A percentile compares a stretch with the other conserved stretches of the same genome.
These are phyloP conservation scores for Cremastinae sp. DNA, from an alignment of 2,888 invertebrate species.

Conservation along the genomic window DNA sequence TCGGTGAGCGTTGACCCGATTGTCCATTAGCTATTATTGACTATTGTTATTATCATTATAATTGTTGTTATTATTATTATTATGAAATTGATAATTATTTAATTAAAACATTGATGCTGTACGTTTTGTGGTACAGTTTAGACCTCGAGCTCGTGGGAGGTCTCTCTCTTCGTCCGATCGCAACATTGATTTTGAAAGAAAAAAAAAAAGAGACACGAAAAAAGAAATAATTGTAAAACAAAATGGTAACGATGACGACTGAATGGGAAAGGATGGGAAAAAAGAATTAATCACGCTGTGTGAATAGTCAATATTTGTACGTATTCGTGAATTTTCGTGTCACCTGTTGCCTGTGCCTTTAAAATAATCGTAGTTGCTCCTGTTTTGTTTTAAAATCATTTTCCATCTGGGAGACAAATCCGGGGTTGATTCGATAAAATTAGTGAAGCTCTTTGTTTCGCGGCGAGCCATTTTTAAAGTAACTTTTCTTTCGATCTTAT, in stretches of 20 bases:
- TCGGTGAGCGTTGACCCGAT: slow-evolving; percentile 50
- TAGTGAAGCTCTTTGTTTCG: too few relatives aligned
- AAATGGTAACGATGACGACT: slow-evolving; percentile 4
- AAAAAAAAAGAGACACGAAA: not conserved
- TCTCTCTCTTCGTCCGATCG: slow-evolving; percentile 18
- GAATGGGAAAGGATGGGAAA: not conserved
- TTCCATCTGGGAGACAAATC: too few relatives aligned
- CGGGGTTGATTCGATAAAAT: too few relatives aligned
- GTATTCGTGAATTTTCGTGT: slow-evolving; percentile 69
- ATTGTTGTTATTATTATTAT: too few relatives aligned
- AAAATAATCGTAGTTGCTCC: slow-evolving; percentile 66
- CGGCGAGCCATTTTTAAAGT: too few relatives aligned
- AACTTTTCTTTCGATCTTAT: too few relatives aligned
- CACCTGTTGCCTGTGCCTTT: slow-evolving; percentile 78
- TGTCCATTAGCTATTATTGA: slow-evolving; percentile 23
- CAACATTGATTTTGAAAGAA: not conserved
- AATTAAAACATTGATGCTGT: not conserved
- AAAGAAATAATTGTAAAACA: slow-evolving; percentile 11
- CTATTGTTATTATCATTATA: not conserved
- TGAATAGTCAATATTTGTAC: slow-evolving; percentile 69
- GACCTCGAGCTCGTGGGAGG: slow-evolving; percentile 24
- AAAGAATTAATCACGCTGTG: slow-evolving; percentile 59
- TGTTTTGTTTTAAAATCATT: slow-evolving; percentile 34
- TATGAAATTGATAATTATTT: not conserved
- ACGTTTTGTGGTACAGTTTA: slow-evolving; percentile 8